phyloP scores from a whole-genome alignment of 2,888 invertebrate genomes.

The Tiliacea citrago region DNA sequence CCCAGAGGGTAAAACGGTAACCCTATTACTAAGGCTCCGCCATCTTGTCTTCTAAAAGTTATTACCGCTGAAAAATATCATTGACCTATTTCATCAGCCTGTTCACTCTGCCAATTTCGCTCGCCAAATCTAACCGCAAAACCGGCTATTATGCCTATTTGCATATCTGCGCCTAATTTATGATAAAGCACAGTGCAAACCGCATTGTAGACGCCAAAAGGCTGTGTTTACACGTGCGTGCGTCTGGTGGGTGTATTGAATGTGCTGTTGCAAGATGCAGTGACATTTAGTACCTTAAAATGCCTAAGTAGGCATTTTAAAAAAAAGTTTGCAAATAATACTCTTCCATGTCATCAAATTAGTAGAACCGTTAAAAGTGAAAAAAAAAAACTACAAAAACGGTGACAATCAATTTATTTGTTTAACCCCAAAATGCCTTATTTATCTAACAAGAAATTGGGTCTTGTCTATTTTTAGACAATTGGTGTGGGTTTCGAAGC shows the following conservation, averaged over 20 bases:
- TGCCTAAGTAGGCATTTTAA: too few relatives aligned
- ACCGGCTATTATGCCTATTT: constrained; percentile 37
- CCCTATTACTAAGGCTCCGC: too few relatives aligned
- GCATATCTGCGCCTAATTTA: constrained; percentile 41
- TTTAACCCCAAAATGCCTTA: not conserved
- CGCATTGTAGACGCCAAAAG: constrained; percentile 31
- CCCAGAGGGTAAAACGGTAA: too few relatives aligned
- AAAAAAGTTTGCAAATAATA: too few relatives aligned
- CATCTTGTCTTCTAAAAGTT: not conserved
- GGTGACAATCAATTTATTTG: not conserved
- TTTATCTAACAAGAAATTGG: constrained; percentile 11
- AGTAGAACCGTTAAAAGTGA: too few relatives aligned
- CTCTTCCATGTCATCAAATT: too few relatives aligned
- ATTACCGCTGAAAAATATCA: not conserved
- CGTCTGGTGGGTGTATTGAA: constrained; percentile 4
- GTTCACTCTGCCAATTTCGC: constrained; percentile 5
- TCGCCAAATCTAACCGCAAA: constrained; percentile 25
- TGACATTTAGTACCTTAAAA: too few relatives aligned
- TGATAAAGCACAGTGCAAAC: constrained; percentile 16
- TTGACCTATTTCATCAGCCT: too few relatives aligned
- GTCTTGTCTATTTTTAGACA: not conserved
- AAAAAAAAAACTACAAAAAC: too few relatives aligned
- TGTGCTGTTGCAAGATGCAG: constrained; percentile 9
- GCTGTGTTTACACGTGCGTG: constrained; percentile 34
- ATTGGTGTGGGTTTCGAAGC: constrained; percentile 15